phyloP scores from a whole-genome alignment of 2,888 invertebrate species.

The Mimumesa dahlbomi region DNA sequence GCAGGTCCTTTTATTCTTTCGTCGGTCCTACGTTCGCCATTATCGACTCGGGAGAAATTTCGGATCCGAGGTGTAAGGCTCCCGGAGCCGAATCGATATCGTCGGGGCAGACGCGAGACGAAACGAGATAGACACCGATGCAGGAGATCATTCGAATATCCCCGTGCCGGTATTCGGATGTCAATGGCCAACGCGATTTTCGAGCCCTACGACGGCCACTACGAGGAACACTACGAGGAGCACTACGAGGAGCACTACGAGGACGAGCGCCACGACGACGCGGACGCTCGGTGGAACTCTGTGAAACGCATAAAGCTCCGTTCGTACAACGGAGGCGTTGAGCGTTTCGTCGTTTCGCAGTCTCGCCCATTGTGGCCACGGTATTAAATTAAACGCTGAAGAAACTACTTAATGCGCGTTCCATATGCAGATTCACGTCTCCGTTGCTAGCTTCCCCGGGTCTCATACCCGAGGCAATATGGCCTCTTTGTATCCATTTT shows the following conservation, averaged over 20 bases:
- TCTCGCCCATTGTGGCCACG: constrained; percentile 60
- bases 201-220: constrained; percentile 20
- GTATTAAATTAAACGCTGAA: constrained; percentile 78
- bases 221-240: background rate
- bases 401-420: constrained; percentile 78
- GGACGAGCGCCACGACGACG: no score
- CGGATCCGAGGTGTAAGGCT: background rate
- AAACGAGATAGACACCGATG: constrained; percentile 4
- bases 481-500: constrained; percentile 78
- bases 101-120: background rate
- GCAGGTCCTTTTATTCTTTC: constrained; percentile 6
- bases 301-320: constrained; percentile 47
- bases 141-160: no score
- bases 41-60: constrained; percentile 17
- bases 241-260: no score
- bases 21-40: constrained; percentile 26
- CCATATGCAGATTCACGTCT: constrained; percentile 79
- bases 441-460: constrained; percentile 59
- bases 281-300: constrained; percentile 44
- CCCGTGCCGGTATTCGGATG: no score
- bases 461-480: constrained; percentile 68
- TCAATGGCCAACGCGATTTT: constrained; percentile 18
- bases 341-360: constrained; percentile 51
- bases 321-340: constrained; percentile 35
- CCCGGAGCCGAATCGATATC: constrained; percentile 1